Conservation (phyloP, 2,113 vertebrate genomes). For the Pseudonaja textilis region DNA sequence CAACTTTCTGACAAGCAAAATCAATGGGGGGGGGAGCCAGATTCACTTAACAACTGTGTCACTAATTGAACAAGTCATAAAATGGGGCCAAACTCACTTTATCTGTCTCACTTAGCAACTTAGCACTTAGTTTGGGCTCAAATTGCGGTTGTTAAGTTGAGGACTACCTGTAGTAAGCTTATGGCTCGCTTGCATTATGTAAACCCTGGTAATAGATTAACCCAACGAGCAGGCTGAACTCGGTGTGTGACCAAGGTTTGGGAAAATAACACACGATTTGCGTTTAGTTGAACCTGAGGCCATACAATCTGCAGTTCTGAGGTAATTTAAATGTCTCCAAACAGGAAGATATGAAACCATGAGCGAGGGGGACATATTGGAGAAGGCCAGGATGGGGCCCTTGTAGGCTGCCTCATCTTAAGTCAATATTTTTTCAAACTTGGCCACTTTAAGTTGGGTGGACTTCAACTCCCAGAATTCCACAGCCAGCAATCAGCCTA, state of each 20-base stretch:
- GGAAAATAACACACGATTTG: not conserved
- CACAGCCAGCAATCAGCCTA: not conserved
- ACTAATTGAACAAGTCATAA: not conserved
- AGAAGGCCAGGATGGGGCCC: not conserved
- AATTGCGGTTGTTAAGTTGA: not conserved
- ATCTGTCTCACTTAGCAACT: not conserved
- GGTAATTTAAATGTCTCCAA: not conserved
- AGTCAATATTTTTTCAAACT: not conserved
- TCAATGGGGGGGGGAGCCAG: not conserved
- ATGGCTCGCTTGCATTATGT: not conserved
- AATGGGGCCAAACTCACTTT: not conserved
- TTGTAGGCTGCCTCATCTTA: not conserved
- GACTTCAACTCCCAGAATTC: not conserved
- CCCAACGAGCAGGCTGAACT: not conserved
- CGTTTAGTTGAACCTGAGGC: not conserved
- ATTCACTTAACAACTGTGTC: too few relatives aligned
- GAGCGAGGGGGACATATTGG: not conserved
- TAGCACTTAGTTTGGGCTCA: not conserved
- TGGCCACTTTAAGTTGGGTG: not conserved
- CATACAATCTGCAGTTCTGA: not conserved
- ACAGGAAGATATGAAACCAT: not conserved
- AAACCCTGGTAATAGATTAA: not conserved
- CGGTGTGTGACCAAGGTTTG: not conserved
- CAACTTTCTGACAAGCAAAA: not conserved
- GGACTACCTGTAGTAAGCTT: not conserved